Evolutionary conservation across 2,888 invertebrate species (phyloP), one percentile per base, ranked within the genome.

Genomic region (Unio pictorum): DNA sequence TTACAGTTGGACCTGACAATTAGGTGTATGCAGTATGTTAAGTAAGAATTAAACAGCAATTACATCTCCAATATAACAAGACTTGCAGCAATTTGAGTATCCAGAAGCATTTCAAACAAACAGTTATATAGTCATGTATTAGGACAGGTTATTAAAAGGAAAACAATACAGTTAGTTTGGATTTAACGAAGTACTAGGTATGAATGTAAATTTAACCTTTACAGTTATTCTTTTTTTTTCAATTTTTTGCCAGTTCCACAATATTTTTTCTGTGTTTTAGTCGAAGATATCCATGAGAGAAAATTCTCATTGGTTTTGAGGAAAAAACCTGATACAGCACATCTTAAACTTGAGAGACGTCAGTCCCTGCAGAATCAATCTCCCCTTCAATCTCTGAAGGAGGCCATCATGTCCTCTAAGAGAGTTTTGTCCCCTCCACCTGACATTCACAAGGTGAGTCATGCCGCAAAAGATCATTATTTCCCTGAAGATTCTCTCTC

Each of bases 351-450:
- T 3, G 73, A 73, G 26, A 61, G 77, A n/a, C 62, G 77, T 17
- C 20, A 72, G n/a, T 78, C 79, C 0, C 69, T 72, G 11, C 78
- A 76, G 60, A 69, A 65, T 54, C 73, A 72, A 0, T 77, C 79
- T n/a, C 72, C 75, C 23, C 73, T 81, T 34, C 80, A 80, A 66
- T 71, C 74, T 17, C 56, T 82, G 5, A 75, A 69, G 59, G 81
- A 83, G 23, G 75, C 71, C 0, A 74, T 81, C 56, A 66, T 72
- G n/a, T 61, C 72, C n/a, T 73, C 76, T 11, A 74, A 70, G 45
- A 75, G 71, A 30, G 73, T 67, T 55, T 57, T 77, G 11, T 75
- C 71, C 64, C 81, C 83, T 17, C 81, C 79, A 28, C 77, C 75
- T 60, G 81, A 81, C 55, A 64, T 68, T 7, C 58, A 61, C 17